phyloP scores from a whole-genome alignment of 2,888 invertebrate species.

The Octonoba sinensis region DNA sequence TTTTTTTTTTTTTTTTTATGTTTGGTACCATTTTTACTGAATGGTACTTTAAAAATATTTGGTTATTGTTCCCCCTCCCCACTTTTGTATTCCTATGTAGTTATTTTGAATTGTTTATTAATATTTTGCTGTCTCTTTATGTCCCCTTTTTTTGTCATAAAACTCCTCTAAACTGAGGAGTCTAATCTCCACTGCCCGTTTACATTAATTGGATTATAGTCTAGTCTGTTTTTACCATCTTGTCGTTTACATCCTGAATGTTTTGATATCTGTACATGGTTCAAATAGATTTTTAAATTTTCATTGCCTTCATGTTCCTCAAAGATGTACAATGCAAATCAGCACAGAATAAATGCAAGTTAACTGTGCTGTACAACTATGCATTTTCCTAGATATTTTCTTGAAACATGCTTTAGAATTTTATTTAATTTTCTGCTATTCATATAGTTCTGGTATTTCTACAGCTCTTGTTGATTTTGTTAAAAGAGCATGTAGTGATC shows the following conservation, averaged over 20 bases:
- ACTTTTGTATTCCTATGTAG: neutral
- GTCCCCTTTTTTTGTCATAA: constrained; percentile 41
- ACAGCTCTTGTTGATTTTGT: neutral
- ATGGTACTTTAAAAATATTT: constrained; percentile 4
- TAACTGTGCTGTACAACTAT: constrained; percentile 35
- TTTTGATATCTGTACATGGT: constrained; percentile 61
- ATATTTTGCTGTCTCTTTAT: constrained; percentile 58
- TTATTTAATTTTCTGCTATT: constrained; percentile 7
- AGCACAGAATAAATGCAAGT: constrained; percentile 16
- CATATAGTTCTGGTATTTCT: neutral
- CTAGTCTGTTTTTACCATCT: constrained; percentile 63
- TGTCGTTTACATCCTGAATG: constrained; percentile 58
- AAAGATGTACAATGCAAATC: constrained; percentile 36
- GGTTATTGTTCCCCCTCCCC: too few relatives aligned
- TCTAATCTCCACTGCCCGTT: constrained; percentile 62
- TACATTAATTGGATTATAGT: constrained; percentile 59
- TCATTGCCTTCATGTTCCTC: constrained; percentile 56
- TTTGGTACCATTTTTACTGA: neutral
- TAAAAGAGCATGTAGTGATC: neutral
- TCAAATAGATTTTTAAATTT: constrained; percentile 54
- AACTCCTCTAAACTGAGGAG: constrained; percentile 49
- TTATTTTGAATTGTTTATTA: neutral
- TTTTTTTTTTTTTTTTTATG: constrained; percentile 20
- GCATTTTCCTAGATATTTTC: constrained; percentile 21
- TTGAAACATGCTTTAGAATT: neutral